phyloP scores from a whole-genome alignment of 2,797 vertebrate species.

The Malacoctenus gilli region DNA sequence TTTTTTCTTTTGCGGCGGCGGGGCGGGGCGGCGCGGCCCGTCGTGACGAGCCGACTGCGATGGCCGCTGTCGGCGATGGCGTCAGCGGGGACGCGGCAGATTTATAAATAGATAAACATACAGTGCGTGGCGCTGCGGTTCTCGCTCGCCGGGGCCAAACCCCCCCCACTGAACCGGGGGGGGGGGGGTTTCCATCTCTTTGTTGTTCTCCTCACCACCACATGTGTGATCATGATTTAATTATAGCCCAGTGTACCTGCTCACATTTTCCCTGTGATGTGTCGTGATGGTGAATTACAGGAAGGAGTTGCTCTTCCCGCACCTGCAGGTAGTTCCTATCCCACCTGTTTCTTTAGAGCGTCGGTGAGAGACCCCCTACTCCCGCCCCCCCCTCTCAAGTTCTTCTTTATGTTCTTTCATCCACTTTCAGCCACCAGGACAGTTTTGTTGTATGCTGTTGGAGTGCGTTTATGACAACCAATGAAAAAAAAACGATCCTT shows the following conservation, averaged over 20 bases:
- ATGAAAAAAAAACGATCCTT: no score
- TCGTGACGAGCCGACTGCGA: no score
- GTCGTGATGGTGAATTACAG: neutral
- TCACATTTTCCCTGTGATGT: neutral
- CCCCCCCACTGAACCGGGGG: no score
- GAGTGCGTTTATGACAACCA: no score
- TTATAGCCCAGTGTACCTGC: neutral
- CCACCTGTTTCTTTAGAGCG: slow-evolving; percentile 6
- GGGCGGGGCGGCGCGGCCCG: no score
- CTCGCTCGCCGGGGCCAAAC: no score
- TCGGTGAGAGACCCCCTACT: slow-evolving; percentile 3
- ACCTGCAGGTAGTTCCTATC: slow-evolving; percentile 12
- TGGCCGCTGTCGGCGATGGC: no score
- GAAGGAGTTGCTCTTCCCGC: neutral
- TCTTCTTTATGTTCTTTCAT: slow-evolving; percentile 6
- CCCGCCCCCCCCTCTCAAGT: slow-evolving; percentile 17
- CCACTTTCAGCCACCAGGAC: slow-evolving; percentile 4
- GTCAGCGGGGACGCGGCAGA: neutral
- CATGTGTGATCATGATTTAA: no score
- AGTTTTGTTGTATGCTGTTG: slow-evolving; percentile 3
- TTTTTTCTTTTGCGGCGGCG: no score
- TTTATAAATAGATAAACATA: neutral
- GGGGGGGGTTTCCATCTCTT: no score
- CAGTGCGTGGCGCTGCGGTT: no score
- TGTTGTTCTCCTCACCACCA: no score